Base-by-base conservation (phyloP, 1,140 invertebrate genomes). In the Andrena cerasifolii region DNA sequence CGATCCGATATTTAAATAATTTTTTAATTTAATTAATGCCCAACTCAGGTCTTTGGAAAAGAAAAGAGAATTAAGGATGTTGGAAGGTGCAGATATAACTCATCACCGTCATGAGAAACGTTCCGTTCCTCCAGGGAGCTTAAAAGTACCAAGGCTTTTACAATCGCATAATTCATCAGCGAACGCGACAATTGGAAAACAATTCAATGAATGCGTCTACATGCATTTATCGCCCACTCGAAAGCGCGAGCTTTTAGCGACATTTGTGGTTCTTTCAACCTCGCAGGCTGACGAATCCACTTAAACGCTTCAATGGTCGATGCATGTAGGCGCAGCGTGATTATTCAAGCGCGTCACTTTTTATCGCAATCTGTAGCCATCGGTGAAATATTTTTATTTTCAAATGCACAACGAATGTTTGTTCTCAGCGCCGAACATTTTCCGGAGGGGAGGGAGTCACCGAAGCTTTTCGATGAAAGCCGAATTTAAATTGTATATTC, bases 301-400 rank as follows among this genome's bases (percentile, higher is more conserved):
- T 83, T 81, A 82, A 82, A 78, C 24, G 53, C 5, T 49, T 24
- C 26, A 21, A 40, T 33, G 45, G 59, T 21, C 40, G 14, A n/a
- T 40, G 14, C n/a, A 21, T 16, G 51, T 7, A 6, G 2, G n/a
- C 16, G 8, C 16, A n/a, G 2, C 16, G 28, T 56, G 43, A 47
- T 54, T 54, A 24, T 43, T 65, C 33, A n/a, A 31, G 18, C 14
- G 8, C 40, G 5, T 53, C 24, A 54, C 28, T 65, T 73, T 72
- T 49, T 40, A 51, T 62, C 28, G 31, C 2, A 1, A 62, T 14
- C 1, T 49, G 26, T 36, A 54, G 54, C 33, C 36, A 33, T 24
- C 33, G 18, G 1, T 8, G 0, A 16, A 5, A 51, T 40, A 63
- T 47, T 47, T 59, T 59, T 59, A 47, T 71, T 59, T 71, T 24